Base-by-base conservation (phyloP, 2,888 invertebrate genomes). In the Drosophila meridiana region DNA sequence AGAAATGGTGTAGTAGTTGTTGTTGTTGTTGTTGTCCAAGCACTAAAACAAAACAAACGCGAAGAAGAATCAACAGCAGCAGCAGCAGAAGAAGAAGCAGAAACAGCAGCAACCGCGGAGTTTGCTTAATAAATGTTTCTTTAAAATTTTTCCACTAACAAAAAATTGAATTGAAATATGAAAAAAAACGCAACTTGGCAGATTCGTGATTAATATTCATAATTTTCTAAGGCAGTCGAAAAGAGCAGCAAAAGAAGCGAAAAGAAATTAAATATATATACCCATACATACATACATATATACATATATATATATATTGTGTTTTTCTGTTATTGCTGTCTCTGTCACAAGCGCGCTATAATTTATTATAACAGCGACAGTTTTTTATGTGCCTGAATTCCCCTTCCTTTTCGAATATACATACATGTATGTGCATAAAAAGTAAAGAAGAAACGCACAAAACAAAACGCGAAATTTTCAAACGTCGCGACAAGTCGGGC, bases 331-430 rank as follows among this genome's bases (percentile, higher is more conserved):
- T 76, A 52, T 57, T 73, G 69, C 48, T 42, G n/a, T 63, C 71
- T 60, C 47, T 71, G 57, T 73, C 58, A 40, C 56, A 70, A 65
- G 53, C 83, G 52, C 72, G 72, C 69, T 57, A 70, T 73, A 83
- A 84, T 82, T 83, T 80, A 87, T 82, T 75, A 76, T 73, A 78
- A 62, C 69, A 72, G 79, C 73, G 79, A 82, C 83, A 73, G 73
- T 74, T 73, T 76, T 77, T 76, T 69, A 69, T 52, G 52, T 50
- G 66, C 36, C 26, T 57, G 34, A 50, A 30, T 55, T 30, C 43
- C 30, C 34, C 57, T 32, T 30, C 8, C 58, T 34, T 45, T 30
- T 42, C 42, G 32, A 60, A 66, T 36, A 32, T 32, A 48, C 8
- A 48, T n/a, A 36, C 34, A 34, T 34, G 20, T 20, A 20, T 43